These are phyloP conservation scores for Galerucella nymphaeae DNA, from an alignment of 2,888 invertebrate species.

Conservation along the genomic window DNA sequence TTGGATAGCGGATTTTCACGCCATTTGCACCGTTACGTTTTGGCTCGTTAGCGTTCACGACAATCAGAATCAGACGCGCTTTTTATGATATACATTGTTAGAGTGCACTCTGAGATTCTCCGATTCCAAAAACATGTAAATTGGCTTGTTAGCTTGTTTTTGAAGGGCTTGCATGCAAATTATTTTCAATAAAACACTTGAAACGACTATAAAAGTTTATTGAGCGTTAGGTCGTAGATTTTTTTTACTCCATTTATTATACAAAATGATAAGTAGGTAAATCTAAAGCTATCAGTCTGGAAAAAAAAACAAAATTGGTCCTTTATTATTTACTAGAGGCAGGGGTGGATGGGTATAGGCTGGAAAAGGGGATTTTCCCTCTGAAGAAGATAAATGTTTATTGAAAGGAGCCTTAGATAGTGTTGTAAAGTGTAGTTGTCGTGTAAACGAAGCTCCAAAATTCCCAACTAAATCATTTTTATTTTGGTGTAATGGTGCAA, in stretches of 20 bases:
- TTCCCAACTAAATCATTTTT: not conserved
- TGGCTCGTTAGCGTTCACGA: conserved; percentile 12
- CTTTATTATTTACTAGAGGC: too few relatives aligned
- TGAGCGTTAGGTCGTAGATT: not conserved
- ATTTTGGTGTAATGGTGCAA: conserved; percentile 40
- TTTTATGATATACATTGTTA: not conserved
- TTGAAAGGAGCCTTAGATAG: too few relatives aligned
- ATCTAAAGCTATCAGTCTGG: not conserved
- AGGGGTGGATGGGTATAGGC: too few relatives aligned
- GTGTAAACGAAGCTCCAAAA: too few relatives aligned
- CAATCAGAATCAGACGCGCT: not conserved
- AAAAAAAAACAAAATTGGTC: too few relatives aligned
- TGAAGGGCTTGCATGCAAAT: not conserved
- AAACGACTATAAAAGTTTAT: not conserved
- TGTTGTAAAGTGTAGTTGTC: too few relatives aligned
- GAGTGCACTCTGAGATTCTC: not conserved
- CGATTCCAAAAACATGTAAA: not conserved
- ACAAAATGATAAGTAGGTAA: not conserved
- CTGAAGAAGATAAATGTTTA: too few relatives aligned
- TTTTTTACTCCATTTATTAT: not conserved
- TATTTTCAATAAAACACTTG: not conserved
- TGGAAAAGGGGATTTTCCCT: too few relatives aligned
- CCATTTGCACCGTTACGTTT: conserved; percentile 45
- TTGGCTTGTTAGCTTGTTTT: not conserved
- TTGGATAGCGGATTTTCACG: conserved; percentile 34